Evolutionary conservation across 2,888 invertebrate genomes (phyloP).

Genomic region (Tuta absoluta): DNA sequence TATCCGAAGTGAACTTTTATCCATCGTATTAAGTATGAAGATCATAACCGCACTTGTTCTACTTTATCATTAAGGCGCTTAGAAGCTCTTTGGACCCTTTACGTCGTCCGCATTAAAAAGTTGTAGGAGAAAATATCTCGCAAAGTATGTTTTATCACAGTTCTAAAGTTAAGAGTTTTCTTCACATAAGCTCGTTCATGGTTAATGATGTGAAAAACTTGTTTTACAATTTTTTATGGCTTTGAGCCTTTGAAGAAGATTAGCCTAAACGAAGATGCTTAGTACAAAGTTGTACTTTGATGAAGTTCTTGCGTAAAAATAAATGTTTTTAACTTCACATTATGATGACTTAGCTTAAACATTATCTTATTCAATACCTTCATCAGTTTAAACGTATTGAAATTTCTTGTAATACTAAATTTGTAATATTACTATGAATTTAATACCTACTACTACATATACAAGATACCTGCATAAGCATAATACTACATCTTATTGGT

Average conservation of each 20-base stretch:
- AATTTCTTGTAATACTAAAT: no score
- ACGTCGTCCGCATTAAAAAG: constrained; percentile 68
- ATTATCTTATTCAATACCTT: no score
- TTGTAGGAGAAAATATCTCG: constrained; percentile 59
- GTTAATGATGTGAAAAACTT: constrained; percentile 62
- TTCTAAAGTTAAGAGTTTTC: constrained; percentile 62
- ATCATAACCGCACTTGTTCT: constrained; percentile 34
- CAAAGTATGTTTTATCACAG: constrained; percentile 74
- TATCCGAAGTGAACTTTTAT: not conserved
- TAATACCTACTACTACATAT: no score
- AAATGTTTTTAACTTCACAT: no score
- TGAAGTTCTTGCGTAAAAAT: not conserved
- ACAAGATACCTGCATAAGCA: no score
- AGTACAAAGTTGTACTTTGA: not conserved
- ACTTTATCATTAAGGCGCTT: constrained; percentile 65
- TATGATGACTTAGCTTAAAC: no score
- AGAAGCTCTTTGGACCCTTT: constrained; percentile 55
- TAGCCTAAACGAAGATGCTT: constrained; percentile 6
- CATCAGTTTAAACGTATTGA: no score
- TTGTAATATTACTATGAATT: no score
- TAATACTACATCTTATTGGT: no score
- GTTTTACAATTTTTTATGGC: constrained; percentile 27
- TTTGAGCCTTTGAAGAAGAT: constrained; percentile 12
- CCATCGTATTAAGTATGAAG: constrained; percentile 22
- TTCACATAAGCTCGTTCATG: constrained; percentile 62